A percentile compares a stretch with the other conserved stretches of the same genome.
Evolutionary conservation across 2,888 invertebrate genomes (phyloP).

Genomic region (Habroteleia sp.): DNA sequence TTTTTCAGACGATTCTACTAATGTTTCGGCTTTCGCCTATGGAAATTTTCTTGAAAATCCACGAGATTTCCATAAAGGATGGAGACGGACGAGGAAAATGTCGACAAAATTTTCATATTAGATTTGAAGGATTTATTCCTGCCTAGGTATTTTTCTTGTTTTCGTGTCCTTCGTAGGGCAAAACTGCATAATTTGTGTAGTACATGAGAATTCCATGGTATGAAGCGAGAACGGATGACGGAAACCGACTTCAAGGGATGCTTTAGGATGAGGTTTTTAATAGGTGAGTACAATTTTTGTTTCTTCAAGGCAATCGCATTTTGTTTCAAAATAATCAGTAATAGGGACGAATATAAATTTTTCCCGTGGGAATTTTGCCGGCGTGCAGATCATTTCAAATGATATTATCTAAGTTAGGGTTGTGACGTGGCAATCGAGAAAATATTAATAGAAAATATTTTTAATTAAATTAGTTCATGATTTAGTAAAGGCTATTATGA

Average conservation of each 20-base stretch:
- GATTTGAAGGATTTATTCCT: conserved; percentile 59
- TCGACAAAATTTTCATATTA: conserved; percentile 58
- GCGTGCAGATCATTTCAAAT: conserved; percentile 21
- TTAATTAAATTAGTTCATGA: conserved; percentile 9
- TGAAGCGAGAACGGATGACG: too few species aligned
- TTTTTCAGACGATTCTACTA: conserved; percentile 40
- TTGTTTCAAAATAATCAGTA: conserved; percentile 33
- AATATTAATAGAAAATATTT: conserved; percentile 31
- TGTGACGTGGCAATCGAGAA: conserved; percentile 5
- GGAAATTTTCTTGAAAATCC: conserved; percentile 44
- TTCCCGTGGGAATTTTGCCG: conserved; percentile 45
- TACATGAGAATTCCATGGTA: conserved; percentile 34
- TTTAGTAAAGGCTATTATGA: too few species aligned
- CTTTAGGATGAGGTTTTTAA: conserved; percentile 25
- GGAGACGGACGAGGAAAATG: conserved; percentile 26
- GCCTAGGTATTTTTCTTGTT: conserved; percentile 25
- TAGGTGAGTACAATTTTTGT: conserved; percentile 25
- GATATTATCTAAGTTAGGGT: conserved; percentile 26
- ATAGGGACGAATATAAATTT: conserved; percentile 36
- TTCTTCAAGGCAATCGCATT: conserved; percentile 16
- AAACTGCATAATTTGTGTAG: conserved; percentile 36
- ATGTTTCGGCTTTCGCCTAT: conserved; percentile 28
- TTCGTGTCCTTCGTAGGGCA: not conserved
- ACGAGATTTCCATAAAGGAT: conserved; percentile 52
- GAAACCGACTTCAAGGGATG: too few species aligned